Conservation (phyloP, 2,113 vertebrate genomes). For the Vombatus ursinus region DNA sequence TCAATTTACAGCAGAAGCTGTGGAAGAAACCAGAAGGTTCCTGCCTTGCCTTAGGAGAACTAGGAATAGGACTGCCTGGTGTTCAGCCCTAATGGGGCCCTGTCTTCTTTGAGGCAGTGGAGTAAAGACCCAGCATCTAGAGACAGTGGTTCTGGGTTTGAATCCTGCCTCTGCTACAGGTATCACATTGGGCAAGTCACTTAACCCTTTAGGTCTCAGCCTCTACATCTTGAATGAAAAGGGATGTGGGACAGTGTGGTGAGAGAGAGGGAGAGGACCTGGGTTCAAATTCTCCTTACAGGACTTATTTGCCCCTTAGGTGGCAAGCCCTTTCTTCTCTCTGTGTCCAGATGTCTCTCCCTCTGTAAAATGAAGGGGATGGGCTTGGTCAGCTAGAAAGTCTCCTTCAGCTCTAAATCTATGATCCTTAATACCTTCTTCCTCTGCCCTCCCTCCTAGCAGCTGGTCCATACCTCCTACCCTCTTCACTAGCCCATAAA, state of each 20-base stretch:
- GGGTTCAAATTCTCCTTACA: background rate
- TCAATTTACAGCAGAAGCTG: slow-evolving; percentile 54
- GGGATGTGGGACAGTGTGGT: background rate
- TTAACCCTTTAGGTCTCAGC: background rate
- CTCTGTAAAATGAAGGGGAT: background rate
- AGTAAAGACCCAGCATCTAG: background rate
- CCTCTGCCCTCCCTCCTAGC: background rate
- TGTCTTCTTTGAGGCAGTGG: background rate
- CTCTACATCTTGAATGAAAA: background rate
- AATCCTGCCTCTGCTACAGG: background rate
- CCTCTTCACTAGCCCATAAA: slow-evolving; percentile 3
- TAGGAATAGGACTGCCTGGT: background rate
- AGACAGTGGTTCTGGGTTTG: background rate
- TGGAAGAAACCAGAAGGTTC: slow-evolving; percentile 53
- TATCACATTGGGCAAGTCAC: background rate
- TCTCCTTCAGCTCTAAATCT: background rate
- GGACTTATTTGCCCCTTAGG: background rate
- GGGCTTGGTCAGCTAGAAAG: background rate
- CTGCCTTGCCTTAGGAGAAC: slow-evolving; percentile 7
- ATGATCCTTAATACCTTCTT: background rate
- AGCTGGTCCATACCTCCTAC: slow-evolving; percentile 20
- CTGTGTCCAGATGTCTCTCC: background rate
- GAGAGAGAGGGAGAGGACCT: background rate
- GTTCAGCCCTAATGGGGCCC: background rate
- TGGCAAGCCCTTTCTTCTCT: background rate